phyloP scores from a whole-genome alignment of 2,113 vertebrate species.

The Megatriorchis doriae region DNA sequence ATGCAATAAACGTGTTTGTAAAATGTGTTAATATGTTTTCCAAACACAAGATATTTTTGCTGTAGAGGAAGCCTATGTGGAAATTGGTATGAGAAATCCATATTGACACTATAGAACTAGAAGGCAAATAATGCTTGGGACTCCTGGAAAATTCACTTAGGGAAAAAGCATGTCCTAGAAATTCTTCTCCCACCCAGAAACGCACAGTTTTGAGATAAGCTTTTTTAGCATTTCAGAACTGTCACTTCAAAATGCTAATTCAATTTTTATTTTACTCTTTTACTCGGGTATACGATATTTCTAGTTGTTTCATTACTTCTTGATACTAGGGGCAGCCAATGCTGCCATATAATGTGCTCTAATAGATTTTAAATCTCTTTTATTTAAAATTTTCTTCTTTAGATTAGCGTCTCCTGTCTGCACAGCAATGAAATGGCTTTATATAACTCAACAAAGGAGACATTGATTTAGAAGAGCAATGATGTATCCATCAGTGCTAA shows the following conservation, averaged over 20 bases:
- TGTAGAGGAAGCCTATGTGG: neutral
- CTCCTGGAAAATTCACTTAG: slow-evolving; percentile 28
- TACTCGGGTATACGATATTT: neutral
- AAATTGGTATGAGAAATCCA: slow-evolving; percentile 18
- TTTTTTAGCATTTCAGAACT: slow-evolving; percentile 2
- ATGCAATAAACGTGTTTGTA: neutral
- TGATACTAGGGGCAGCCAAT: neutral
- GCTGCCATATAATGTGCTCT: neutral
- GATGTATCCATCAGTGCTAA: neutral
- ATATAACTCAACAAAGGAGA: neutral
- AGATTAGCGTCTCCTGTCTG: neutral
- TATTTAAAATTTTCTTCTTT: neutral
- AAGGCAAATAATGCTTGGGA: slow-evolving; percentile 40
- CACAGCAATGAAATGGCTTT: neutral
- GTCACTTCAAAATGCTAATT: neutral
- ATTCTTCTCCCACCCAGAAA: slow-evolving; percentile 3
- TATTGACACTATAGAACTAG: slow-evolving; percentile 40
- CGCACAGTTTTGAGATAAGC: neutral
- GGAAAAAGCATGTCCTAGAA: slow-evolving; percentile 38
- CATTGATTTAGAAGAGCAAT: neutral
- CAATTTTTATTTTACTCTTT: neutral
- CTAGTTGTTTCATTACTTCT: neutral
- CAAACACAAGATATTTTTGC: neutral
- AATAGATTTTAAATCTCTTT: neutral
- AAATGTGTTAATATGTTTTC: neutral